A percentile compares a stretch with the other conserved stretches of the same genome.
Conservation (phyloP, 2,888 invertebrate species). For the Leptopilina syphax region DNA sequence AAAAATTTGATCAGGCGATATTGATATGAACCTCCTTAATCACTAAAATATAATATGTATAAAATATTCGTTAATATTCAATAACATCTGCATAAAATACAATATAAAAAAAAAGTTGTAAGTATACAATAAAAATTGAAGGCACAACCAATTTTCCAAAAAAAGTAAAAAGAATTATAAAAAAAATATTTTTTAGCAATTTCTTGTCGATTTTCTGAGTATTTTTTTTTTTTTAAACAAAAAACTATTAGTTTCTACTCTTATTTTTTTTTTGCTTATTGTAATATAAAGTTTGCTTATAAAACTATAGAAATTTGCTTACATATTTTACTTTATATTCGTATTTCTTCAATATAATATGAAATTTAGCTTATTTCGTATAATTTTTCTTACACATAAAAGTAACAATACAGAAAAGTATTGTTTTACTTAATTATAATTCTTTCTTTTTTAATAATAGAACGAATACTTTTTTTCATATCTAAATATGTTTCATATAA, state of each 20-base stretch:
- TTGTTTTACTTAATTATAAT: neutral
- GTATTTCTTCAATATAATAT: neutral
- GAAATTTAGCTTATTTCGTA: neutral
- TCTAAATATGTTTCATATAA: constrained; percentile 38
- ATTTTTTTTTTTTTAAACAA: neutral
- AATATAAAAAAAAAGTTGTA: neutral
- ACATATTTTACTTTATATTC: neutral
- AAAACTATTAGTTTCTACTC: neutral
- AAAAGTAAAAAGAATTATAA: neutral
- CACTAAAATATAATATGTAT: constrained; percentile 13
- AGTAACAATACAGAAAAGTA: neutral
- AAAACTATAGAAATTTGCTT: constrained; percentile 15
- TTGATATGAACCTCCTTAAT: constrained; percentile 27
- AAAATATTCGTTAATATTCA: constrained; percentile 35
- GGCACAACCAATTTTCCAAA: constrained; percentile 11
- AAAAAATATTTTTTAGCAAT: neutral
- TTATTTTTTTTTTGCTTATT: neutral
- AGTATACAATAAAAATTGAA: neutral
- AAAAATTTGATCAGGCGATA: constrained; percentile 32
- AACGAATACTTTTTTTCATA: constrained; percentile 34
- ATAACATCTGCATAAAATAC: constrained; percentile 17
- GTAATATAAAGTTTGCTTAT: no score
- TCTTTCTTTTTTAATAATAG: neutral
- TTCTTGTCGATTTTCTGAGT: neutral
- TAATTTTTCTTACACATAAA: constrained; percentile 2